Evolutionary conservation across 2,113 vertebrate species (phyloP), one percentile per base, ranked within the genome.

Genomic region (Dolichotis patagonum): DNA sequence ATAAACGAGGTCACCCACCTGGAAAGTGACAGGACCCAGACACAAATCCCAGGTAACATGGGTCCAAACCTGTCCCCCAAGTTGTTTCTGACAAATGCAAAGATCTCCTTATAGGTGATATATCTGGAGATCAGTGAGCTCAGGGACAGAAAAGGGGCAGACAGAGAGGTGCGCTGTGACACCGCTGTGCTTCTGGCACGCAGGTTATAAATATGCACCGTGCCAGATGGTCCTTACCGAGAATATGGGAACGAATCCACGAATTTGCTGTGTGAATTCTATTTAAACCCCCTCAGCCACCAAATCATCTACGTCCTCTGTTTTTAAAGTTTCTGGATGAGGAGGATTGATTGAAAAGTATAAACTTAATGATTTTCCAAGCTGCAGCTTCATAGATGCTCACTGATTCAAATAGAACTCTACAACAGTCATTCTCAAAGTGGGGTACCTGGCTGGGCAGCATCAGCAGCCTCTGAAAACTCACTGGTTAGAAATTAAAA

Each of bases 281-380:
- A 96, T 95, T 96, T 97, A 97, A 96, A 91, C 97, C 85, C 75
- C 56, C 32, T 94, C 84, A 81, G 84, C 84, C 89, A 97, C 73
- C 73, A 89, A 91, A 80, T 52, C 38, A 35, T 84, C 91, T 49
- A 43, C 43, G n/a, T 46, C 89, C 93, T 93, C 89, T 75, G 80
- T 84, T 97, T 95, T 95, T 81, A 69, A 89, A 63, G 75, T 86
- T 87, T 94, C 38, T 87, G 52, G 91, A 71, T 93, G 86, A 96
- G 93, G 96, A 69, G 93, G 62, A 93, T 69, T 81, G 46, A 38
- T 90, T 85, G 63, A 46, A 56, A 11, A 41, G n/a, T 73, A 73
- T 80, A 92, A 77, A 85, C 43, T 49, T 82, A 78, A 41, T 94
- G 38, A 0, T 89, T 96, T 86, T 81, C 85, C 96, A 92, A 95